phyloP scores from a whole-genome alignment of 2,888 invertebrate species.

The Neoscelio sp. region DNA sequence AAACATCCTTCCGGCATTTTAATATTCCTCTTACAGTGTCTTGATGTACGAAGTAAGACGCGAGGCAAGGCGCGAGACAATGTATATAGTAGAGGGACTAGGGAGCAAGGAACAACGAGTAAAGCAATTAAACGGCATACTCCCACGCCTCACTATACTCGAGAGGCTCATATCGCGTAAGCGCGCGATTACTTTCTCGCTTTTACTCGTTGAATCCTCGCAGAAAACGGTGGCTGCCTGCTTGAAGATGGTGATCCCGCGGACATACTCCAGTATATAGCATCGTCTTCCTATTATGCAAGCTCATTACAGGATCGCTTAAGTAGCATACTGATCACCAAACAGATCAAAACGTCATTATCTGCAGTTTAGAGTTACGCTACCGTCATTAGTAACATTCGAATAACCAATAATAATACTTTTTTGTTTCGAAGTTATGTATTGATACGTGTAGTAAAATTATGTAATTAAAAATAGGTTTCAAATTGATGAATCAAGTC shows the following conservation, averaged over 20 bases:
- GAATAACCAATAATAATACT: not conserved
- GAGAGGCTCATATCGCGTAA: conserved; percentile 64
- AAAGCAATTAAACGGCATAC: conserved; percentile 68
- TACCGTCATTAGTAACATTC: conserved; percentile 1
- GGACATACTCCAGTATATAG: conserved; percentile 14
- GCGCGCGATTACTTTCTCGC: conserved; percentile 68
- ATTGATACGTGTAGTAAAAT: too few relatives aligned
- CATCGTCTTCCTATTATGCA: conserved; percentile 54
- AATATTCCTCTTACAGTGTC: conserved; percentile 59
- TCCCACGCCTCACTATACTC: conserved; percentile 61
- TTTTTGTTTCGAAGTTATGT: not conserved
- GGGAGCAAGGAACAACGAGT: conserved; percentile 63
- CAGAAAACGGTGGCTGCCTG: conserved; percentile 46
- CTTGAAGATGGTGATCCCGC: conserved; percentile 33
- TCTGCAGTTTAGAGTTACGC: conserved; percentile 3
- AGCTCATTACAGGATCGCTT: conserved; percentile 59
- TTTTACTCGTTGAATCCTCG: conserved; percentile 48
- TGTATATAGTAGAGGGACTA: conserved; percentile 46
- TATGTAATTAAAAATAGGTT: not conserved
- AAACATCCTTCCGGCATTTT: conserved; percentile 69
- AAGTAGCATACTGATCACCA: conserved; percentile 34
- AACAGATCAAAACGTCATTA: conserved; percentile 33
- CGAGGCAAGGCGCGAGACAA: conserved; percentile 56
- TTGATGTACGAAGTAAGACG: conserved; percentile 47
- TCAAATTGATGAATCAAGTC: not conserved